Evolutionary conservation across 2,888 invertebrate genomes (phyloP).

Genomic region (Pseudococcus jackbeardsleyi): DNA sequence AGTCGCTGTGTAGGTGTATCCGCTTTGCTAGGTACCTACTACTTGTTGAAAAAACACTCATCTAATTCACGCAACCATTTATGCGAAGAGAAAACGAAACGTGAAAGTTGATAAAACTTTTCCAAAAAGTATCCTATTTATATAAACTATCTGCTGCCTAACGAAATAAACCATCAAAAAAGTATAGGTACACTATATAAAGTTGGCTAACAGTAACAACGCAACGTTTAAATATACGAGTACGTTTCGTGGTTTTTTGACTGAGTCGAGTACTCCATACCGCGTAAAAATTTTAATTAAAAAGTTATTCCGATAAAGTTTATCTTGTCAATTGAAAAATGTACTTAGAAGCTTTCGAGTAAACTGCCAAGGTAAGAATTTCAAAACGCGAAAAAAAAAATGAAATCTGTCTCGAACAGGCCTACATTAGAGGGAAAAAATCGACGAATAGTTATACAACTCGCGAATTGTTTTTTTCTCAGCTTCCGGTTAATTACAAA

Average conservation of each 20-base stretch:
- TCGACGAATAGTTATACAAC: background rate
- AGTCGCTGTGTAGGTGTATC: background rate
- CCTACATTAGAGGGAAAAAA: background rate
- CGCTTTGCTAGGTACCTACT: background rate
- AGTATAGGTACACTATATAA: background rate
- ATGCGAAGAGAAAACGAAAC: constrained; percentile 22
- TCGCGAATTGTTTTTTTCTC: background rate
- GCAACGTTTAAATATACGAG: constrained; percentile 4
- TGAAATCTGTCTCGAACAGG: constrained; percentile 18
- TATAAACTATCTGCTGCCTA: constrained; percentile 34
- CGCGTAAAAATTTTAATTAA: constrained; percentile 40
- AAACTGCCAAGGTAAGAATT: constrained; percentile 25
- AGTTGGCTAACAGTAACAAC: background rate
- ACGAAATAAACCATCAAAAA: constrained; percentile 23
- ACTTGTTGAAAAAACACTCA: constrained; percentile 2
- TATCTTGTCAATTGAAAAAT: constrained; percentile 1
- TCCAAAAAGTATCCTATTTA: constrained; percentile 40
- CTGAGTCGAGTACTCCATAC: background rate
- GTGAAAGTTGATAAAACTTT: constrained; percentile 35
- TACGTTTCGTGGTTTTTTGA: constrained; percentile 18
- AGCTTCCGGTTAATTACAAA: constrained; percentile 27
- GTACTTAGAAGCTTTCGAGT: background rate
- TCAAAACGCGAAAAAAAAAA: background rate
- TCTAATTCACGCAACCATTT: constrained; percentile 2
- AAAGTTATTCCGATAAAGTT: constrained; percentile 34